Evolutionary conservation across 2,888 invertebrate species (phyloP).

Genomic region (Drosophila conformis): DNA sequence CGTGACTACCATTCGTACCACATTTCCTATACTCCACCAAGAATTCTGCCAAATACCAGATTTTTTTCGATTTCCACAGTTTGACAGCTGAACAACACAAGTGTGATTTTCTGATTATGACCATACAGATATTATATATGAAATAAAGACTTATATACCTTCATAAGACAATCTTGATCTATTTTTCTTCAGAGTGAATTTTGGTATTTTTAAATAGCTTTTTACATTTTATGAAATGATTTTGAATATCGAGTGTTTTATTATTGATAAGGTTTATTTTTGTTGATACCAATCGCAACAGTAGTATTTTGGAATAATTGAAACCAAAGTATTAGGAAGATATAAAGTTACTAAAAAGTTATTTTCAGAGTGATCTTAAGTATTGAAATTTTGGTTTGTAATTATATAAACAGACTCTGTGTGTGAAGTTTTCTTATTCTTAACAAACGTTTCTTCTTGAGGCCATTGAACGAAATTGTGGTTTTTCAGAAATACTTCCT

Average conservation of each 20-base stretch:
- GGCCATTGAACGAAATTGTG: neutral
- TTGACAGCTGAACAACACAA: neutral
- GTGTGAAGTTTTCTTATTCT: neutral
- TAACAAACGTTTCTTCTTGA: neutral
- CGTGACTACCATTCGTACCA: constrained; percentile 2
- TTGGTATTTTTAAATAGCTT: neutral
- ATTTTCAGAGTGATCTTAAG: neutral
- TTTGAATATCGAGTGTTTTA: neutral
- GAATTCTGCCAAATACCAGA: neutral
- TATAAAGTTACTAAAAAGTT: neutral
- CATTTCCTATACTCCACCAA: neutral
- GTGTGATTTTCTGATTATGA: neutral
- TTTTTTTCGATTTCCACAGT: neutral
- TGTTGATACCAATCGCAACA: neutral
- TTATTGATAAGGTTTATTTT: neutral
- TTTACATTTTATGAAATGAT: neutral
- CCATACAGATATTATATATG: neutral
- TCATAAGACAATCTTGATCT: neutral
- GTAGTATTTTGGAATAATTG: neutral
- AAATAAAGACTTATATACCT: neutral
- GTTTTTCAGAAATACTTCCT: neutral
- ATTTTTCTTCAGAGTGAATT: neutral
- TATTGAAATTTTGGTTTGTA: neutral
- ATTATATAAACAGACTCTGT: too few species aligned
- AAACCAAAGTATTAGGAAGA: neutral